Conservation (phyloP, 2,797 vertebrate species). For the Parotocinclus haroldoi region DNA sequence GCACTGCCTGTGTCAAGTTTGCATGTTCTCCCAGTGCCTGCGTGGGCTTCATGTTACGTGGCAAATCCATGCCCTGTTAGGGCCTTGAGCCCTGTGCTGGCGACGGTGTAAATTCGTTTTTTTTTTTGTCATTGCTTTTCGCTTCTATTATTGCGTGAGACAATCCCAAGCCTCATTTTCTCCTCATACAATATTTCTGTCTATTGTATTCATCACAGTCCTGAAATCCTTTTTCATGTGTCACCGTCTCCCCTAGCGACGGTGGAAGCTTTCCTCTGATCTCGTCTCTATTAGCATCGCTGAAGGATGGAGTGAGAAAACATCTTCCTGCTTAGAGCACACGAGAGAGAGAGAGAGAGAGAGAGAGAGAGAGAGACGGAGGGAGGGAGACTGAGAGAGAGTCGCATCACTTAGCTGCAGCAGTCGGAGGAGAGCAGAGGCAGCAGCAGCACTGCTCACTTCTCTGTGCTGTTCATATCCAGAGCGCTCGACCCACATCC, state of each 20-base stretch:
- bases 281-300: slow-evolving; percentile 46
- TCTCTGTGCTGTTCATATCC: slow-evolving; percentile 54
- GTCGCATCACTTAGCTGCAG: slow-evolving; percentile 71
- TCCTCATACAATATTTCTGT: too few species aligned
- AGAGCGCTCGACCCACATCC: slow-evolving; percentile 56
- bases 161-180: too few species aligned
- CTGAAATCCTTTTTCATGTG: slow-evolving; percentile 57
- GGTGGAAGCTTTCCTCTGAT: slow-evolving; percentile 41
- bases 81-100: too few species aligned
- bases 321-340: slow-evolving; percentile 45
- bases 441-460: slow-evolving; percentile 68
- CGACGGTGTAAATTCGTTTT: too few species aligned
- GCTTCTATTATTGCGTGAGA: too few species aligned
- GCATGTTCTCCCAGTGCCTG: too few species aligned
- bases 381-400: slow-evolving; percentile 50
- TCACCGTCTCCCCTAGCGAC: slow-evolving; percentile 57
- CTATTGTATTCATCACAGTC: slow-evolving; percentile 58
- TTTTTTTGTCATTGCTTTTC: too few species aligned
- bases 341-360: slow-evolving; percentile 26
- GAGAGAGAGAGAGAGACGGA: slow-evolving; percentile 39
- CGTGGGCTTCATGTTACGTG: too few species aligned
- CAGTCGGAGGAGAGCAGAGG: slow-evolving; percentile 73
- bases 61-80: too few species aligned
- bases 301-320: slow-evolving; percentile 41
- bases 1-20: too few species aligned